A percentile compares a stretch with the other conserved stretches of the same genome.
These are phyloP conservation scores for Neomonachus schauinslandi DNA, from an alignment of 2,113 vertebrate genomes.

Conservation along the genomic window DNA sequence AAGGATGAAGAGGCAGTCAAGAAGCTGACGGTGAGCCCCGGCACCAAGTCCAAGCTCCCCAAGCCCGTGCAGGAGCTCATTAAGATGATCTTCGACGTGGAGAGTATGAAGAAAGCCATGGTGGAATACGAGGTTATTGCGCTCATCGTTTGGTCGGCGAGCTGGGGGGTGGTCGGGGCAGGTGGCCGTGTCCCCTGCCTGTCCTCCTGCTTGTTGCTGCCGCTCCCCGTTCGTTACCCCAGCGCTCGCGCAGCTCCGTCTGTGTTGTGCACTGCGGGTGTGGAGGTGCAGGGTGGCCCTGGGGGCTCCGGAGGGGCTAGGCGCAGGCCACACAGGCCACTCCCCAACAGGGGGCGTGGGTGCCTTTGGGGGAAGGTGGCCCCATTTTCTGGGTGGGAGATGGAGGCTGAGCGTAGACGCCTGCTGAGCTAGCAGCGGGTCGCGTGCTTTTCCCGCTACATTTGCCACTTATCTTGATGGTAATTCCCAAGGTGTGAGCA, in stretches of 20 bases:
- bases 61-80: conserved; percentile 96
- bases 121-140: conserved; percentile 96
- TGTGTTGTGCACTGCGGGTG: background rate
- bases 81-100: conserved; percentile 97
- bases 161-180: no score
- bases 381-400: background rate
- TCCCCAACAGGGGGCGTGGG: background rate
- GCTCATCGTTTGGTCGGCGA: no score
- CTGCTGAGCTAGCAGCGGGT: rapidly evolving
- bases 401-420: rapidly evolving
- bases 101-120: conserved; percentile 99
- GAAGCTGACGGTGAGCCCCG: conserved; percentile 92
- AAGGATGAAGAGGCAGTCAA: conserved; percentile 98
- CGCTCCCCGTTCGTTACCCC: background rate
- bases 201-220: no score
- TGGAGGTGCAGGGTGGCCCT: rapidly evolving
- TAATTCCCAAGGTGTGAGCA: rapidly evolving
- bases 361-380: background rate
- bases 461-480: rapidly evolving
- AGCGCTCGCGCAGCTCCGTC: background rate
- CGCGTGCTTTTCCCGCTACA: rapidly evolving
- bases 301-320: background rate
- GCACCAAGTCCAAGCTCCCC: conserved; percentile 93
- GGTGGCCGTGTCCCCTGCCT: no score
- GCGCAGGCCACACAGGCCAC: no score